Base-by-base conservation (phyloP, 2,888 invertebrate genomes). In the Sylvicola cinctus region DNA sequence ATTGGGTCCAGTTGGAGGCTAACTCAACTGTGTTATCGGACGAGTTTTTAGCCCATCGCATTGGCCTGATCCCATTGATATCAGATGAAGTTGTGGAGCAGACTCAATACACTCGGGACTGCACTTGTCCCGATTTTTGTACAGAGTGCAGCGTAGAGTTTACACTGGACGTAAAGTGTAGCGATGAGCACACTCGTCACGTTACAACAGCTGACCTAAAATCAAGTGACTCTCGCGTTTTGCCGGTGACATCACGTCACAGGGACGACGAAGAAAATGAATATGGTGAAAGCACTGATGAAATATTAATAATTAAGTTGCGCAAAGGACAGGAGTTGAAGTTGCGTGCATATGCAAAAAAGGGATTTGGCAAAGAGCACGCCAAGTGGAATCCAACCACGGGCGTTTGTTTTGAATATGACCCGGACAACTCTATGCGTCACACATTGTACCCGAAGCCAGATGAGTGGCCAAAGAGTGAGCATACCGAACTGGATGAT, bases 381-480 rank as follows among this genome's bases (percentile, higher is more conserved):
- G 98, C 98, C 0, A 98, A 98, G 58, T 98, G 98, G 98, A 98
- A 96, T 62, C 98, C 98, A 3, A 98, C 98, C 0, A 87, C 88
- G 33, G 95, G 95, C 29, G 95, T 98, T 2, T 81, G 84, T 34
- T 99, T 99, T 59, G 98, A 99, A 58, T 99, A 99, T 61, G 98
- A 99, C 61, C 98, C 98, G 1, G 98, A 98, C 51, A 98, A 98
- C 62, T 65, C 81, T 0, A 81, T 99, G 73, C 66, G 90, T 28
- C 98, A 98, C 50, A 98, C 96, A 3, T 62, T 91, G 25, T 93
- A 68, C 46, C 93, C 95, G 0, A 93, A 88, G 53, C 93, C 95
- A 3, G 93, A 95, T 48, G 95, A 96, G 58, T 96, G 96, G 95
- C 98, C 95, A 1, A 93, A 91, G 57, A 95, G 93, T 60, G 95